Percentiles rank a stretch among this genome's conserved stretches.
Conservation (phyloP, 2,888 invertebrate species). For the Phrixothrix hirtus region DNA sequence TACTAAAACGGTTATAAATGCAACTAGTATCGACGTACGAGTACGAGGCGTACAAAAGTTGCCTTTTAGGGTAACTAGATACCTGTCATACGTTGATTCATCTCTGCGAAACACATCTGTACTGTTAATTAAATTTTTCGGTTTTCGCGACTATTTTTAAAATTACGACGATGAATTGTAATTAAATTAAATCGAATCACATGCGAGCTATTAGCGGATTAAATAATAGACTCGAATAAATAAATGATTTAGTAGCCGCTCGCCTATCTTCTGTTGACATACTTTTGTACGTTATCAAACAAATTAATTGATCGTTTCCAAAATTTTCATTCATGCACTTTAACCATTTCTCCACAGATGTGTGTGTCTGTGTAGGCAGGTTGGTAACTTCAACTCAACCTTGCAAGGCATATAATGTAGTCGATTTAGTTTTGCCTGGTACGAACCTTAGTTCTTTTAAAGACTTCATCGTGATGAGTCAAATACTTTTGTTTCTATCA, state of each 20-base stretch:
- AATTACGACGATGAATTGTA: too few species aligned
- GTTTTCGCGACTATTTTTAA: background rate
- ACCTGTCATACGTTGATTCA: slow-evolving; percentile 20
- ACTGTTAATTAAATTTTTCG: background rate
- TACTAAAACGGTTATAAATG: slow-evolving; percentile 26
- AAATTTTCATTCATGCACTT: background rate
- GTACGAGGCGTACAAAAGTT: slow-evolving; percentile 4
- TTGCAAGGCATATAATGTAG: slow-evolving; percentile 44
- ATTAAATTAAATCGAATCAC: too few species aligned
- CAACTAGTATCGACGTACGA: slow-evolving; percentile 3
- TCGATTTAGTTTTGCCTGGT: slow-evolving; percentile 47
- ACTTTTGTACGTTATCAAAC: background rate
- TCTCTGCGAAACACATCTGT: slow-evolving; percentile 8
- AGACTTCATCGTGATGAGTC: slow-evolving; percentile 44
- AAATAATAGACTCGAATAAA: too few species aligned
- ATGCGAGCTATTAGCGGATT: too few species aligned
- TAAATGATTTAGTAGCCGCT: too few species aligned
- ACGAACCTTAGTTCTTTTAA: slow-evolving; percentile 47
- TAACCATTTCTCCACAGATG: slow-evolving; percentile 37
- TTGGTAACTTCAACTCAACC: slow-evolving; percentile 39
- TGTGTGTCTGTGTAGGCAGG: slow-evolving; percentile 47
- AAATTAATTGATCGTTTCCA: background rate
- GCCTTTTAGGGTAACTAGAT: slow-evolving; percentile 26
- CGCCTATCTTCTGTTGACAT: too few species aligned
- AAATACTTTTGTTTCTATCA: slow-evolving; percentile 24